Conservation (phyloP, 2,797 vertebrate species). For the Apodemus agrarius region DNA sequence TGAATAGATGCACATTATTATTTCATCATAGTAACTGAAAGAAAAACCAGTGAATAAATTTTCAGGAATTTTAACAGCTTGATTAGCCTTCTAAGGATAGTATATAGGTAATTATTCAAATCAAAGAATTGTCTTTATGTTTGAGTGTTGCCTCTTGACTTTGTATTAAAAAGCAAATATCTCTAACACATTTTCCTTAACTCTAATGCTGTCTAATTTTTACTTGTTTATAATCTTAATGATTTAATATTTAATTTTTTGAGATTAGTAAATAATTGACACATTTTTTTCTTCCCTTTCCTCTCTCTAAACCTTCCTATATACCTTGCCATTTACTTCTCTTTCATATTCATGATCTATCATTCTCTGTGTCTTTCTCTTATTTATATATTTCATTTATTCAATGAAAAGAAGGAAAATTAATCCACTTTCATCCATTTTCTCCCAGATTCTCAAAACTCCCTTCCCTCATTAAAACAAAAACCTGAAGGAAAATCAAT, state of each 20-base stretch:
- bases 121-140: background rate
- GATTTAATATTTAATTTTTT: background rate
- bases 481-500: background rate
- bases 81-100: background rate
- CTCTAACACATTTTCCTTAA: background rate
- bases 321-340: background rate
- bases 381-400: slow-evolving; percentile 63
- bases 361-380: too few relatives aligned
- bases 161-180: background rate
- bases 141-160: background rate
- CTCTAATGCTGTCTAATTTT: background rate
- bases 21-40: background rate
- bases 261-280: background rate
- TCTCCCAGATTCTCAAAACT: slow-evolving; percentile 38
- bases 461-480: slow-evolving; percentile 56
- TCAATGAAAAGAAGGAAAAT: slow-evolving; percentile 55
- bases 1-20: background rate
- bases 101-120: background rate
- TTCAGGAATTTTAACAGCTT: background rate
- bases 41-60: background rate
- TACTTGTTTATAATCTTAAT: background rate
- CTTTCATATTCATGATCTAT: background rate
- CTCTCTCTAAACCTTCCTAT: background rate
- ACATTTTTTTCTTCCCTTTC: background rate
- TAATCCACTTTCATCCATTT: slow-evolving; percentile 47